These are phyloP conservation scores for Dicyrtoma fusca DNA, from an alignment of 2,888 invertebrate genomes.

Conservation along the genomic window DNA sequence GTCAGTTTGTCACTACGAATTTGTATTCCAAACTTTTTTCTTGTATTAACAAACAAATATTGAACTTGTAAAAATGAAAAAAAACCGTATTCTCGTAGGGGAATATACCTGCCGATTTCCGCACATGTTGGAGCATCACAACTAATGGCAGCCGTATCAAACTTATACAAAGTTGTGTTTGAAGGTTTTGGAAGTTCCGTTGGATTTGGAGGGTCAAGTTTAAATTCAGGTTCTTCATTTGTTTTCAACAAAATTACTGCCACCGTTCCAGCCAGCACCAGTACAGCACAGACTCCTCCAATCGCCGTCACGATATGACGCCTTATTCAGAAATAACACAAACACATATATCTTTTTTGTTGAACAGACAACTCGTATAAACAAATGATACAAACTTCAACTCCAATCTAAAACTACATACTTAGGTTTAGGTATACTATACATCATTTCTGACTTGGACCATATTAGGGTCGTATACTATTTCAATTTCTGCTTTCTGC, in stretches of 20 bases:
- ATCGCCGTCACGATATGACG: not conserved
- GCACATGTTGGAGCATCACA: constrained; percentile 78
- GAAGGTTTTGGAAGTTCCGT: constrained; percentile 13
- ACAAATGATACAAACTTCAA: no score
- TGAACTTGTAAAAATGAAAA: no score
- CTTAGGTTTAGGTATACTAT: no score
- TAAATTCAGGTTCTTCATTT: not conserved
- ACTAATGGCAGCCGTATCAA: constrained; percentile 58
- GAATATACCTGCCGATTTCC: constrained; percentile 68
- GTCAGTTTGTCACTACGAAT: no score
- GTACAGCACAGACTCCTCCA: constrained; percentile 17
- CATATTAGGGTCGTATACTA: no score
- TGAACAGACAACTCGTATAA: no score
- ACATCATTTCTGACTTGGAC: no score
- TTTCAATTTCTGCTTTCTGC: no score
- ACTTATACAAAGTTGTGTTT: not conserved
- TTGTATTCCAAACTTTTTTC: no score
- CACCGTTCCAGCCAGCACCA: not conserved
- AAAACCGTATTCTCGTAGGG: not conserved
- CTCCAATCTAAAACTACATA: no score
- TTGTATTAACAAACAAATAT: no score
- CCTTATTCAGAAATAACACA: not conserved
- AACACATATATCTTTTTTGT: no score
- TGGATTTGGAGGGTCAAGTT: constrained; percentile 20
- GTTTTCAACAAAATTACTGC: not conserved